A percentile compares a stretch with the other conserved stretches of the same genome.
These are phyloP conservation scores for Trichosurus vulpecula DNA, from an alignment of 2,797 vertebrate genomes.

Conservation along the genomic window DNA sequence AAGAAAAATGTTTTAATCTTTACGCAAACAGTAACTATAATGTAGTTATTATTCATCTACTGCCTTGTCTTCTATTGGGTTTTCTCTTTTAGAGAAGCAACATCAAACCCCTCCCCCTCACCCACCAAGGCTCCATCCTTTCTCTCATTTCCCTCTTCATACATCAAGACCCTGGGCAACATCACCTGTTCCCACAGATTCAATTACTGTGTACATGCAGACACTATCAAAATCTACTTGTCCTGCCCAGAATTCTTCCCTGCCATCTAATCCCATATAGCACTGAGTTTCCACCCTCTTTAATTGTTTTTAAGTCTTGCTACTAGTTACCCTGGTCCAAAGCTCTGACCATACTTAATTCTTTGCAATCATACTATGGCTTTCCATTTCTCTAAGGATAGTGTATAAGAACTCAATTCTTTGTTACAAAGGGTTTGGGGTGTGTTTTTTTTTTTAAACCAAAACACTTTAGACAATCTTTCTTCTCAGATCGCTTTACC, in stretches of 20 bases:
- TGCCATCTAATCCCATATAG: not conserved
- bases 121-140: not conserved
- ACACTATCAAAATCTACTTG: not conserved
- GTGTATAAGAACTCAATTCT: not conserved
- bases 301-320: not conserved
- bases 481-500: not conserved
- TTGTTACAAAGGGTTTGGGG: not conserved
- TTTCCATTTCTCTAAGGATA: not conserved
- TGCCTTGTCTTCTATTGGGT: not conserved
- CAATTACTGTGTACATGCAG: not conserved
- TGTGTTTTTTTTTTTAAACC: not conserved
- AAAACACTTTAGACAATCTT: not conserved
- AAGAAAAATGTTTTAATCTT: slow-evolving; percentile 5
- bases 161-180: not conserved
- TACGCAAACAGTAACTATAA: not conserved
- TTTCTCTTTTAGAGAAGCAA: not conserved
- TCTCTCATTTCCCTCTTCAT: not conserved
- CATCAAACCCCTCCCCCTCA: not conserved
- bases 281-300: not conserved
- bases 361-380: not conserved
- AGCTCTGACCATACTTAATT: not conserved
- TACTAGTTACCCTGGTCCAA: not conserved
- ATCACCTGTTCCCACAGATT: not conserved
- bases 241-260: slow-evolving; percentile 8
- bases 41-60: not conserved